Evolutionary conservation across 1,140 invertebrate species (phyloP).

Genomic region (Centruroides sculpturatus): DNA sequence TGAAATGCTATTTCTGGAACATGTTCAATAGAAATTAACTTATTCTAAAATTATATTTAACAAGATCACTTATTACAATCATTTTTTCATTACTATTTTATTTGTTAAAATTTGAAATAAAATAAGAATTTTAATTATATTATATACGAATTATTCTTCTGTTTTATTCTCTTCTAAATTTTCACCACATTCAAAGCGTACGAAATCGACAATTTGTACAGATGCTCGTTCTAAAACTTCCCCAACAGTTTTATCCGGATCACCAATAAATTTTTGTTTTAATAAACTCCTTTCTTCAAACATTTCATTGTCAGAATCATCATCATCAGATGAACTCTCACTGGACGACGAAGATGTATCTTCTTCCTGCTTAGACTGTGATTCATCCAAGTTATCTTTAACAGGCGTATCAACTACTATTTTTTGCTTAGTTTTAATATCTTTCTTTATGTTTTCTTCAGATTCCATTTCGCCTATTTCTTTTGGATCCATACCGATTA

Average conservation of each 20-base stretch:
- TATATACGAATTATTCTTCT: no score
- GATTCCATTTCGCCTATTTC: constrained; percentile 51
- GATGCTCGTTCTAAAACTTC: constrained; percentile 52
- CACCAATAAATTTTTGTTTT: constrained; percentile 70
- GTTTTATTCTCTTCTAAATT: no score
- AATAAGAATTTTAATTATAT: no score
- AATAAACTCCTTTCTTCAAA: constrained; percentile 43
- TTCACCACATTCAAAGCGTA: constrained; percentile 62
- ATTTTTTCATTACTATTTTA: no score
- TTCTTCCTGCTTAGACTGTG: background rate
- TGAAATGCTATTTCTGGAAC: no score
- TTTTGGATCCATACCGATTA: constrained; percentile 75
- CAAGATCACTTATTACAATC: no score
- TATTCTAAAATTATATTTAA: no score
- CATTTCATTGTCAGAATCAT: constrained; percentile 45
- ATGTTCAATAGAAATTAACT: no score
- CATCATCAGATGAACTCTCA: constrained; percentile 37
- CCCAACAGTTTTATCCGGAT: constrained; percentile 51
- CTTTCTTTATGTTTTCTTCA: constrained; percentile 27
- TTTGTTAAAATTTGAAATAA: no score
- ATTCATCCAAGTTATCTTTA: constrained; percentile 1
- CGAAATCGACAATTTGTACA: constrained; percentile 80
- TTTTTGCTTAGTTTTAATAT: background rate
- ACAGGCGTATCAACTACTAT: background rate
- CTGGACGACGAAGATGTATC: background rate